Evolutionary conservation across 1,140 invertebrate genomes (phyloP).

Genomic region (Psix sp.): DNA sequence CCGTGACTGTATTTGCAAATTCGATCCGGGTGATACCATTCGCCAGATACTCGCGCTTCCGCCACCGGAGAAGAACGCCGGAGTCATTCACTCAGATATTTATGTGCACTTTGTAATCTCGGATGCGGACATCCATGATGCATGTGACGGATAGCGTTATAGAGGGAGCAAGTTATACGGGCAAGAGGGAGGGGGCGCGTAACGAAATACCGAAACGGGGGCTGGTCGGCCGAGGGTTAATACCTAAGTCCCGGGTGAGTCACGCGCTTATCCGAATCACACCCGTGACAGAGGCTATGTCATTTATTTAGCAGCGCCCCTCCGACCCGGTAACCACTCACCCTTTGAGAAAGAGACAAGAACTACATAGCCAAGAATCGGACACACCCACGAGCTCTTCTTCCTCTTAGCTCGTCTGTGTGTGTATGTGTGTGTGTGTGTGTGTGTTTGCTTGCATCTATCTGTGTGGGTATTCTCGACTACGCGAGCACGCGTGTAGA

Average conservation of each 20-base stretch:
- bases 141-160: conserved; percentile 54
- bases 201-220: conserved; percentile 46
- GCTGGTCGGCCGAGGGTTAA: conserved; percentile 33
- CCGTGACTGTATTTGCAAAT: conserved; percentile 58
- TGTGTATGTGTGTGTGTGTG: conserved; percentile 4
- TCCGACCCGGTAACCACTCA: no score
- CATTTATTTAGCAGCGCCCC: no score
- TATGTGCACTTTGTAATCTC: conserved; percentile 63
- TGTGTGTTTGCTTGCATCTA: conserved; percentile 5
- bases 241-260: conserved; percentile 39
- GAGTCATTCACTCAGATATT: conserved; percentile 49
- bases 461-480: conserved; percentile 10
- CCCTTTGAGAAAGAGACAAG: conserved; percentile 51
- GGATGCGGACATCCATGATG: conserved; percentile 57
- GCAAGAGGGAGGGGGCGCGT: conserved; percentile 47
- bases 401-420: conserved; percentile 5
- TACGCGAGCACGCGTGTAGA: conserved; percentile 32
- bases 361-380: conserved; percentile 24
- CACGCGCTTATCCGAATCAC: conserved; percentile 48
- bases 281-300: conserved; percentile 46
- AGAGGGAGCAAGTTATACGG: conserved; percentile 10
- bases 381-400: conserved; percentile 37
- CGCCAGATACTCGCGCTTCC: conserved; percentile 42
- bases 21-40: conserved; percentile 49
- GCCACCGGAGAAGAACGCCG: conserved; percentile 3